Percentiles rank a stretch among this genome's conserved stretches.
Conservation (phyloP, 2,797 vertebrate genomes). For the Tachyglossus aculeatus region DNA sequence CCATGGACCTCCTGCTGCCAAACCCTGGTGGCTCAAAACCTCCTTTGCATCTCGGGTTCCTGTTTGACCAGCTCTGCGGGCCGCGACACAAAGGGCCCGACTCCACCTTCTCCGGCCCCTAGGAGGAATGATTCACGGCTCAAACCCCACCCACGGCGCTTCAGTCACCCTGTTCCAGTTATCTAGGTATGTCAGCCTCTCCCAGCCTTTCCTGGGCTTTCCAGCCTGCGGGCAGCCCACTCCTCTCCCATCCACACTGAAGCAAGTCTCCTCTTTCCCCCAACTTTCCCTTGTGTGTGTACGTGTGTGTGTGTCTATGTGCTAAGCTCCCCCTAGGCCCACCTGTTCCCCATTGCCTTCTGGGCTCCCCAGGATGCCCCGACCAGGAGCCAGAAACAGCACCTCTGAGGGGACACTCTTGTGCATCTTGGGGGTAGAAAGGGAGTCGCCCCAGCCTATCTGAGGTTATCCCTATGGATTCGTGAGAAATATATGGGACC, state of each 20-base stretch:
- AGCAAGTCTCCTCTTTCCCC: neutral
- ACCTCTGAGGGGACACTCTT: no score
- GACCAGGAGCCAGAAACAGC: no score
- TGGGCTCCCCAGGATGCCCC: no score
- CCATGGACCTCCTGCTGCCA: neutral
- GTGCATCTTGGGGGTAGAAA: no score
- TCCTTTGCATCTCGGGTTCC: constrained; percentile 27
- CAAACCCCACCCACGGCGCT: constrained; percentile 16
- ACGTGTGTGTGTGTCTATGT: no score
- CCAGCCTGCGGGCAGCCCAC: neutral
- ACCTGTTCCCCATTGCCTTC: no score
- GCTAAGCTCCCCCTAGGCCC: no score
- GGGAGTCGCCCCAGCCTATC: no score
- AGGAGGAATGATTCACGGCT: constrained; percentile 24
- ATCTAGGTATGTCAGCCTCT: neutral
- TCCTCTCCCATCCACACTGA: neutral
- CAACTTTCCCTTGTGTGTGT: no score
- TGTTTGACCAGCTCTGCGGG: constrained; percentile 58
- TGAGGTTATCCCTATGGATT: no score
- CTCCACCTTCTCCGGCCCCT: constrained; percentile 45
- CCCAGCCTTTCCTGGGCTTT: neutral
- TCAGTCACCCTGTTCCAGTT: neutral
- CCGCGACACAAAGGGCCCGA: neutral
- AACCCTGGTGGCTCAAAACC: neutral
- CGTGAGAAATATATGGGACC: no score